These are phyloP conservation scores for Drosophila carrolli DNA, from an alignment of 1,140 invertebrate genomes.

Conservation along the genomic window DNA sequence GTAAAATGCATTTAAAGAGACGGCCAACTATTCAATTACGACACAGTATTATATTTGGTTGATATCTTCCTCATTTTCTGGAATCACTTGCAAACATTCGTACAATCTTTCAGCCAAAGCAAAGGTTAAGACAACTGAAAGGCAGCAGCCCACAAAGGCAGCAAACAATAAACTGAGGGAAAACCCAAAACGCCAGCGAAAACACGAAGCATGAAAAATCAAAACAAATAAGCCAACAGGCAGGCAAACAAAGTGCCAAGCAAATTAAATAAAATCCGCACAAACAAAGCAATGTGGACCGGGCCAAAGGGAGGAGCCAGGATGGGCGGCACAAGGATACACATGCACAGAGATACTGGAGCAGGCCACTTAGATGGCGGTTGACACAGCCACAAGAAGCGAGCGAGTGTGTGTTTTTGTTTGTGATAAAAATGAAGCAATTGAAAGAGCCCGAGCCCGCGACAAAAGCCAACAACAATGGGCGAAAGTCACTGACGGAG, in stretches of 20 bases:
- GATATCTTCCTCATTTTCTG: constrained; percentile 9
- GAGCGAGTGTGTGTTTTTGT: constrained; percentile 39
- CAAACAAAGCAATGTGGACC: constrained; percentile 38
- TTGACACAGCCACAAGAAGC: constrained; percentile 47
- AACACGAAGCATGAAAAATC: constrained; percentile 65
- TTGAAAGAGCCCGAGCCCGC: constrained; percentile 39
- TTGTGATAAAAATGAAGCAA: constrained; percentile 56
- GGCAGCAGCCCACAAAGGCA: constrained; percentile 21
- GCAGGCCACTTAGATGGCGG: constrained; percentile 51
- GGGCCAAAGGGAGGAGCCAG: constrained; percentile 24
- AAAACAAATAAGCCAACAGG: constrained; percentile 75
- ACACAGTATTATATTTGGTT: too few species aligned
- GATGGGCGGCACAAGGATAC: constrained; percentile 20
- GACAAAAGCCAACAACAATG: constrained; percentile 49
- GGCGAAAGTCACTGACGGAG: constrained; percentile 5
- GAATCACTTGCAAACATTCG: constrained; percentile 10
- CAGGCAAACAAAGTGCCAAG: constrained; percentile 67
- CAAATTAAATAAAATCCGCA: constrained; percentile 72
- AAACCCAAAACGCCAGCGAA: constrained; percentile 36
- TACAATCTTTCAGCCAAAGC: constrained; percentile 13
- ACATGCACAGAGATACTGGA: constrained; percentile 39
- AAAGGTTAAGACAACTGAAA: constrained; percentile 35
- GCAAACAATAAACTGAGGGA: constrained; percentile 23
- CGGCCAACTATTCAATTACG: background rate
- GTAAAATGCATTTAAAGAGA: constrained; percentile 3